phyloP scores from a whole-genome alignment of 30 jellyfish, hydroid and myxozoan species.

The Catostylus mosaicus region DNA sequence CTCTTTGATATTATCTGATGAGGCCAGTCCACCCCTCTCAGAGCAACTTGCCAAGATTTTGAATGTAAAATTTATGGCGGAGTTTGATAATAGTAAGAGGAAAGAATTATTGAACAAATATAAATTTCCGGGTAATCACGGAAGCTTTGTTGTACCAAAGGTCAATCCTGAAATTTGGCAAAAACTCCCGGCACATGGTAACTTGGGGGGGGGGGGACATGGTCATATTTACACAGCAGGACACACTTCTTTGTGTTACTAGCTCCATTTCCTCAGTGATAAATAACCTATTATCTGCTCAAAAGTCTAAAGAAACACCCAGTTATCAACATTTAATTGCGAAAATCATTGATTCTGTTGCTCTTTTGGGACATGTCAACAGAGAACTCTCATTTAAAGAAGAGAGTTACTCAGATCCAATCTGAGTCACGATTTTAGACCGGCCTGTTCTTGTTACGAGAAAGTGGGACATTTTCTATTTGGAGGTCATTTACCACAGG shows the following conservation, averaged over 20 bases:
- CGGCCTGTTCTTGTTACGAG: neutral
- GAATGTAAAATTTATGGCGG: slow-evolving; percentile 16
- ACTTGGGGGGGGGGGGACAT: neutral
- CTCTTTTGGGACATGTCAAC: slow-evolving; percentile 37
- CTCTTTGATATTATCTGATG: slow-evolving; percentile 5
- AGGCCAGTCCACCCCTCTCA: slow-evolving; percentile 34
- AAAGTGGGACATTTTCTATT: neutral
- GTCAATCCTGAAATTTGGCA: slow-evolving; percentile 28
- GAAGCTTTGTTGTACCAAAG: slow-evolving; percentile 1
- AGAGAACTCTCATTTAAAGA: slow-evolving; percentile 24
- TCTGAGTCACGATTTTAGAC: neutral
- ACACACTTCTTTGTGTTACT: slow-evolving; percentile 11
- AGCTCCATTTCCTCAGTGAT: slow-evolving; percentile 7
- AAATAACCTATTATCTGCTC: slow-evolving; percentile 5
- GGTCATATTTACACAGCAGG: slow-evolving; percentile 4
- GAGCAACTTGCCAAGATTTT: slow-evolving; percentile 23
- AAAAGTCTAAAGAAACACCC: slow-evolving; percentile 2
- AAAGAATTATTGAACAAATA: slow-evolving; percentile 16
- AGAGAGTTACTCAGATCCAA: neutral
- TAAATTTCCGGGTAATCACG: neutral
- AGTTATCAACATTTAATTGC: neutral
- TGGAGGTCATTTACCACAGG: neutral
- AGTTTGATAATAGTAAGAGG: slow-evolving; percentile 12
- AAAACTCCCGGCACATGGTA: neutral
- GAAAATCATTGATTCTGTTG: slow-evolving; percentile 22